phyloP scores from a whole-genome alignment of 2,888 invertebrate genomes.

The Orchestes rusci region DNA sequence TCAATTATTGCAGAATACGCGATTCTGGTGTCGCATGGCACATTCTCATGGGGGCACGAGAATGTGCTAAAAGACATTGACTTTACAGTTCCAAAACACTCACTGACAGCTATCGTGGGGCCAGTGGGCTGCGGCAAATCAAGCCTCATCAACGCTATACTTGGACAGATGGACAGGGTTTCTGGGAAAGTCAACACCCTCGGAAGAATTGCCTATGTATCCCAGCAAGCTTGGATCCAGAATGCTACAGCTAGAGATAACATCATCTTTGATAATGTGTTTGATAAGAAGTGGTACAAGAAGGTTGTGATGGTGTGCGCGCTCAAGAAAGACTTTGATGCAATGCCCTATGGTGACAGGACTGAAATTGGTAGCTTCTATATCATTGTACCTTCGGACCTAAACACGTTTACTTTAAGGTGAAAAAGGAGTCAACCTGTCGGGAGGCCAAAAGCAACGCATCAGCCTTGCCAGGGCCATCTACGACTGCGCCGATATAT shows the following conservation, averaged over 20 bases:
- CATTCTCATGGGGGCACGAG: slow-evolving; percentile 45
- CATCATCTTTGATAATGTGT: slow-evolving; percentile 44
- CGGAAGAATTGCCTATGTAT: slow-evolving; percentile 47
- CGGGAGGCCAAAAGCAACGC: slow-evolving; percentile 84
- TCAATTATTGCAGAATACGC: slow-evolving; percentile 31
- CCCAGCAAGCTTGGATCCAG: slow-evolving; percentile 52
- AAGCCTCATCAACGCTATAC: slow-evolving; percentile 43
- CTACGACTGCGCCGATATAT: slow-evolving; percentile 78
- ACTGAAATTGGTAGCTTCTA: slow-evolving; percentile 46
- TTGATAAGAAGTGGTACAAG: slow-evolving; percentile 31
- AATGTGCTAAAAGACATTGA: slow-evolving; percentile 35
- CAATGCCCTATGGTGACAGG: slow-evolving; percentile 47
- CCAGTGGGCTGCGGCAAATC: slow-evolving; percentile 46
- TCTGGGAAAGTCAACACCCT: slow-evolving; percentile 35
- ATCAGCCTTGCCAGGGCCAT: slow-evolving; percentile 86
- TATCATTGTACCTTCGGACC: background rate
- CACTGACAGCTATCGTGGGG: slow-evolving; percentile 45
- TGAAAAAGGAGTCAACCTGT: slow-evolving; percentile 55
- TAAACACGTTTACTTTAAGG: slow-evolving; percentile 46
- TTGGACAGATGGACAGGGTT: slow-evolving; percentile 44
- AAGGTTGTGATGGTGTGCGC: slow-evolving; percentile 40
- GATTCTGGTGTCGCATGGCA: slow-evolving; percentile 44
- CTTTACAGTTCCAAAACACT: slow-evolving; percentile 35
- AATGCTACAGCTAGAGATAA: slow-evolving; percentile 47
- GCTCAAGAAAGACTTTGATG: slow-evolving; percentile 45